Evolutionary conservation across 2,888 invertebrate genomes (phyloP), one percentile per base, ranked within the genome.

Genomic region (Cheilosia variabilis): DNA sequence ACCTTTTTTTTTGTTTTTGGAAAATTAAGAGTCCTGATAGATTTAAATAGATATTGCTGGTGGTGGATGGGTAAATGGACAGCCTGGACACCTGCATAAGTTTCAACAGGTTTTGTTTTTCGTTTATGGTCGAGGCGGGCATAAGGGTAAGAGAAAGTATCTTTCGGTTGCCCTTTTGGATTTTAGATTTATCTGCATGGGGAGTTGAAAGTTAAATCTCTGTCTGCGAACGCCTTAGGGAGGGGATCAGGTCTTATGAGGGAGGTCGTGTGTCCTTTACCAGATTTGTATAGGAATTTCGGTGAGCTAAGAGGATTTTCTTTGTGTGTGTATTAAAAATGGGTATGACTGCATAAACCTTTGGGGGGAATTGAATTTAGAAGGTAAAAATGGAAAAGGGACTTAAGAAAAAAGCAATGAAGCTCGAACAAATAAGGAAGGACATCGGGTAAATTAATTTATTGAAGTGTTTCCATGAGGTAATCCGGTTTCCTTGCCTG

Each of bases 31-130:
- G 66, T 62, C 52, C 55, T 77, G 66, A 73, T 77, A 68, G 78
- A 83, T 72, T 78, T 73, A 78, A 83, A 82, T 82, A 78, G 66
- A 77, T 78, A 72, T 37, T 68, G 37, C 60, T 66, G 63, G 53
- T 17, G 53, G 71, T 47, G 27, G 60, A 72, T 66, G 66, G 72
- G 72, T 72, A 69, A 77, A 63, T 78, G 78, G 63, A 71, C 69
- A 78, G 68, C 31, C 43, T 62, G 57, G 77, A 83, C 72, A 68
- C 53, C 72, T 62, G 72, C 34, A 43, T 62, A 72, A 41, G 41
- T 73, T 72, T 78, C 77, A 78, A 77, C 77, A 82, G 82, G 82
- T 72, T 76, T 47, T 19, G 22, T 17, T 52, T 52, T 45, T 63
- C 37, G 37, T 58, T 68, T 69, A 4, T 37, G 57, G 43, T 37